These are phyloP conservation scores for Mythimna vitellina DNA, from an alignment of 2,888 invertebrate genomes.

Conservation along the genomic window DNA sequence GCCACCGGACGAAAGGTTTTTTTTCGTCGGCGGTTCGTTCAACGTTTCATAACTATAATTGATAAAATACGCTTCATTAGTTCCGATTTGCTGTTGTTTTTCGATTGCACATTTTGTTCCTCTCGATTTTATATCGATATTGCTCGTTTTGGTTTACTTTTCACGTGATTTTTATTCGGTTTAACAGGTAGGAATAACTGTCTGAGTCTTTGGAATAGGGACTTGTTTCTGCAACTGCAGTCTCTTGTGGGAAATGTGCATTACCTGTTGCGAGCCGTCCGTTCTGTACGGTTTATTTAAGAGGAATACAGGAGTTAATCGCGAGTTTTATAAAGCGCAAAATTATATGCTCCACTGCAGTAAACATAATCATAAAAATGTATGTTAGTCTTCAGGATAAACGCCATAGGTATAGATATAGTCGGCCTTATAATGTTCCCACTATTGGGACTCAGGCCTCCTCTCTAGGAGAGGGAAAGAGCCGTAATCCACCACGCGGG, in stretches of 20 bases:
- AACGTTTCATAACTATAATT: conserved; percentile 78
- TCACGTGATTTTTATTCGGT: conserved; percentile 48
- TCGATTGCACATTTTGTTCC: conserved; percentile 56
- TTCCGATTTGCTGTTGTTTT: conserved; percentile 73
- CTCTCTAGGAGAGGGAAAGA: too few species aligned
- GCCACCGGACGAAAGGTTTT: conserved; percentile 74
- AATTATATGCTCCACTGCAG: too few species aligned
- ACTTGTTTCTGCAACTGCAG: conserved; percentile 50
- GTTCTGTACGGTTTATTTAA: conserved; percentile 31
- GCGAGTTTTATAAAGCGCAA: too few species aligned
- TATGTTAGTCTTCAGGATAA: too few species aligned
- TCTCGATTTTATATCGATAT: conserved; percentile 58
- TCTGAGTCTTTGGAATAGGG: conserved; percentile 45
- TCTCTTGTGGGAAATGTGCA: conserved; percentile 51
- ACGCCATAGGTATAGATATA: too few species aligned
- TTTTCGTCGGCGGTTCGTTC: conserved; percentile 71
- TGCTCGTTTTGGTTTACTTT: conserved; percentile 49
- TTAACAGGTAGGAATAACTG: conserved; percentile 53
- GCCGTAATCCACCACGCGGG: too few species aligned
- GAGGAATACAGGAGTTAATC: too few species aligned
- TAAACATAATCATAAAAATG: too few species aligned
- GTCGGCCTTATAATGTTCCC: too few species aligned
- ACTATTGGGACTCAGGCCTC: too few species aligned
- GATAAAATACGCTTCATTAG: conserved; percentile 81
- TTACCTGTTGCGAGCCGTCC: conserved; percentile 56